These are phyloP conservation scores for Xylocopa sonorina DNA, from an alignment of 1,140 invertebrate genomes.

Conservation along the genomic window DNA sequence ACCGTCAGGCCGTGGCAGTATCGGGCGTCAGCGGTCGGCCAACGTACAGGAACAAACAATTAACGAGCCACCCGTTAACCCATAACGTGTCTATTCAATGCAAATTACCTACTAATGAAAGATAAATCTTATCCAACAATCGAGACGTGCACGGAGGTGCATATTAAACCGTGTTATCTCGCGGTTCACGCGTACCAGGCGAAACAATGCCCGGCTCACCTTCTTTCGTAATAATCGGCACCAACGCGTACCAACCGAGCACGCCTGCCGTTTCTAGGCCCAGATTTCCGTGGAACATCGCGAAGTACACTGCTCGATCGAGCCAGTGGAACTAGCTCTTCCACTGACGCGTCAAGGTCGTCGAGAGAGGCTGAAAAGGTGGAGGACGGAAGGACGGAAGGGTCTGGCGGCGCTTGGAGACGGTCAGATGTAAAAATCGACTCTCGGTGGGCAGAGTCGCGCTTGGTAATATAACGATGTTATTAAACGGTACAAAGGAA, in stretches of 20 bases:
- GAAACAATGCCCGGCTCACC: conserved; percentile 23
- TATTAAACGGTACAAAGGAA: conserved; percentile 55
- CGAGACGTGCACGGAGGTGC: conserved; percentile 47
- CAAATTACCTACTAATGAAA: conserved; percentile 73
- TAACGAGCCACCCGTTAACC: conserved; percentile 70
- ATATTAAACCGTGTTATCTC: conserved; percentile 14
- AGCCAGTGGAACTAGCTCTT: too few species aligned
- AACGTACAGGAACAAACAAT: conserved; percentile 72
- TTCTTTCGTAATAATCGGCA: background rate
- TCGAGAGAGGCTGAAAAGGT: too few species aligned
- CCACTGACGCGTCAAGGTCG: too few species aligned
- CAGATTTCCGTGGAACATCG: background rate
- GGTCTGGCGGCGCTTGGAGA: background rate
- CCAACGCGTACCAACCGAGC: too few species aligned
- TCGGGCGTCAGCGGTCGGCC: conserved; percentile 37
- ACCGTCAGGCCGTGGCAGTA: conserved; percentile 55
- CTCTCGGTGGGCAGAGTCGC: background rate
- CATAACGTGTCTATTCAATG: conserved; percentile 74
- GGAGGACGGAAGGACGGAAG: too few species aligned
- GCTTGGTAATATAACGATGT: conserved; percentile 45
- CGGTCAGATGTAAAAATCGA: conserved; percentile 34
- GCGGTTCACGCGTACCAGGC: conserved; percentile 16
- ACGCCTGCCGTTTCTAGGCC: too few species aligned
- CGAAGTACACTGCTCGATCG: background rate
- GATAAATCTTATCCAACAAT: conserved; percentile 71